Evolutionary conservation across 1,140 invertebrate genomes (phyloP).

Genomic region (Drosophila arizonae): DNA sequence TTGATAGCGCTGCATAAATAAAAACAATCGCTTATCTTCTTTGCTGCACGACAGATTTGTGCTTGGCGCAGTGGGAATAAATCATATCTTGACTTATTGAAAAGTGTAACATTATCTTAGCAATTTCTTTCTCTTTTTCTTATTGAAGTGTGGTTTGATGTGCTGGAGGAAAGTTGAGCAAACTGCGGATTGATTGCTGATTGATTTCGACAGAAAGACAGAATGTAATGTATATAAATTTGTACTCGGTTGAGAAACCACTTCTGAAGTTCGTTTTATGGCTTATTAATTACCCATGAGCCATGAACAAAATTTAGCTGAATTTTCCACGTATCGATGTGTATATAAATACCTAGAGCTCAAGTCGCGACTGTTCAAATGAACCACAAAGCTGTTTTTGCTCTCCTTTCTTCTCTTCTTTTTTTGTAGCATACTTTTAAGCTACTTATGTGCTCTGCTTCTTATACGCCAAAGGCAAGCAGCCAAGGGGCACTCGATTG

Average conservation of each 20-base stretch:
- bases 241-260: not conserved
- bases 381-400: constrained; percentile 31
- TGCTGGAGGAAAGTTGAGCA: not conserved
- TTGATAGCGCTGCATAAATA: constrained; percentile 29
- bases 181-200: no score
- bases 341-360: not conserved
- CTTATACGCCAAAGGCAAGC: constrained; percentile 13
- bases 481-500: constrained; percentile 37
- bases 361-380: constrained; percentile 22
- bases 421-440: constrained; percentile 11
- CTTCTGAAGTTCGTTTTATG: not conserved
- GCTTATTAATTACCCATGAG: not conserved
- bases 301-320: not conserved
- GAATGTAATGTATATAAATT: no score
- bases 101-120: constrained; percentile 10
- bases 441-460: constrained; percentile 19
- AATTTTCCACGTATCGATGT: not conserved
- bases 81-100: constrained; percentile 19
- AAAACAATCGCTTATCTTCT: constrained; percentile 14
- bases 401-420: not conserved
- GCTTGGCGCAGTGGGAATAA: constrained; percentile 7
- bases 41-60: constrained; percentile 7
- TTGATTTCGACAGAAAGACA: no score
- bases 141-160: constrained; percentile 4
- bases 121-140: constrained; percentile 1